Evolutionary conservation across 2,888 invertebrate genomes (phyloP), one percentile per base, ranked within the genome.

Genomic region (Toxonevra muliebris): DNA sequence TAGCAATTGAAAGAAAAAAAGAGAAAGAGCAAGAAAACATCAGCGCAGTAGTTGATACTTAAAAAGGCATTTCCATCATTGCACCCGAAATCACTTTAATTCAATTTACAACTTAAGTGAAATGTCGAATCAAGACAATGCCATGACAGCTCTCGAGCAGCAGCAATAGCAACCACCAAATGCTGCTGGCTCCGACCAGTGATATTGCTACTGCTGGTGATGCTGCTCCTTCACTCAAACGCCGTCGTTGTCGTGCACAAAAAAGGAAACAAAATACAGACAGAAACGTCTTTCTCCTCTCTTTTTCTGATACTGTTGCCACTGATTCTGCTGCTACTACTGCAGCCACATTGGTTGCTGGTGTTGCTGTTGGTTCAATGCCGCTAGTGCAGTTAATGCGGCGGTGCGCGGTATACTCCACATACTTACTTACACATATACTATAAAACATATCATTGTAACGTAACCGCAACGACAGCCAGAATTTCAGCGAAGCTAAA

Each of bases 81-180:
- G 50, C 58, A 57, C 48, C 50, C 71, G 72, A 75, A 77, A 79
- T 78, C 78, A 78, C 76, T 79, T 80, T 80, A 79, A 79, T 79
- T 80, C 79, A 79, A 79, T 79, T 79, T 80, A 77, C 80, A 80
- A 79, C 73, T 79, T 73, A 75, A 74, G 69, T 71, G 62, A 75
- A 77, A 71, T 70, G 69, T 69, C 68, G 68, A 63, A 68, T 54
- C 59, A 50, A 64, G 64, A 68, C 68, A 64, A 64, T 64, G 54
- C 53, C 50, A 17, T 68, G 68, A 68, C 68, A 68, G 54, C 48
- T 58, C 63, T 45, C 19, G 62, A 64, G 59, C 19, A 40, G 55
- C 55, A 58, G 69, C 61, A 58, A 54, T 13, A 40, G 55, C 55
- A 58, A 65, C 61, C 53, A 65, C 65, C 60, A 61, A 41, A 54